phyloP scores from a whole-genome alignment of 2,888 invertebrate genomes.

The Sussaba pulchella region DNA sequence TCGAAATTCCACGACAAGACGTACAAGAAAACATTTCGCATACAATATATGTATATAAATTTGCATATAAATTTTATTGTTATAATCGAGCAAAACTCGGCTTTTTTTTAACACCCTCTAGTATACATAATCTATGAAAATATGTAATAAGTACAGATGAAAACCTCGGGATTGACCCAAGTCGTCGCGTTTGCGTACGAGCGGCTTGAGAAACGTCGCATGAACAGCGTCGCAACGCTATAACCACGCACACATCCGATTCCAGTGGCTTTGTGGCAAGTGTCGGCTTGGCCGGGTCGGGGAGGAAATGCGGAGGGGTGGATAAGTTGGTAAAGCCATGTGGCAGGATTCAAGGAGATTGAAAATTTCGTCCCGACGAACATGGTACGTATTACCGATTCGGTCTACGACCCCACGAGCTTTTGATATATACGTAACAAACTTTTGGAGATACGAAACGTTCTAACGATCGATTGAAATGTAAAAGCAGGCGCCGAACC shows the following conservation, averaged over 20 bases:
- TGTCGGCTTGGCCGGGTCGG: too few species aligned
- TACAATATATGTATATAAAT: not conserved
- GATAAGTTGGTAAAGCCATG: not conserved
- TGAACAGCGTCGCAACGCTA: conserved; percentile 1
- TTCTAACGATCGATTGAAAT: conserved; percentile 57
- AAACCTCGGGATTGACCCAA: conserved; percentile 4
- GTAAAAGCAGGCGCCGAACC: conserved; percentile 54
- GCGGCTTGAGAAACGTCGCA: conserved; percentile 17
- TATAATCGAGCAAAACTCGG: too few species aligned
- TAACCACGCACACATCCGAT: not conserved
- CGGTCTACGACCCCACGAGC: not conserved
- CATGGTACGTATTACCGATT: not conserved
- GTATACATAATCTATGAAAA: too few species aligned
- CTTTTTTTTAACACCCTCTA: too few species aligned
- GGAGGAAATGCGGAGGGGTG: too few species aligned
- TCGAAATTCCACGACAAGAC: conserved; percentile 40
- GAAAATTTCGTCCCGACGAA: conserved; percentile 46
- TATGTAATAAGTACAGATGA: too few species aligned
- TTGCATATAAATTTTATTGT: too few species aligned
- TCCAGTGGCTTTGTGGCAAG: not conserved
- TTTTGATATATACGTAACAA: too few species aligned
- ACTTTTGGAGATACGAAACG: too few species aligned
- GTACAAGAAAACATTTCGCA: conserved; percentile 15
- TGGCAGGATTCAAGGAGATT: conserved; percentile 49
- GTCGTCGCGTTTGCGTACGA: not conserved